A percentile compares a stretch with the other conserved stretches of the same genome.
Evolutionary conservation across 2,888 invertebrate genomes (phyloP).

Genomic region (Drosophila colorata): DNA sequence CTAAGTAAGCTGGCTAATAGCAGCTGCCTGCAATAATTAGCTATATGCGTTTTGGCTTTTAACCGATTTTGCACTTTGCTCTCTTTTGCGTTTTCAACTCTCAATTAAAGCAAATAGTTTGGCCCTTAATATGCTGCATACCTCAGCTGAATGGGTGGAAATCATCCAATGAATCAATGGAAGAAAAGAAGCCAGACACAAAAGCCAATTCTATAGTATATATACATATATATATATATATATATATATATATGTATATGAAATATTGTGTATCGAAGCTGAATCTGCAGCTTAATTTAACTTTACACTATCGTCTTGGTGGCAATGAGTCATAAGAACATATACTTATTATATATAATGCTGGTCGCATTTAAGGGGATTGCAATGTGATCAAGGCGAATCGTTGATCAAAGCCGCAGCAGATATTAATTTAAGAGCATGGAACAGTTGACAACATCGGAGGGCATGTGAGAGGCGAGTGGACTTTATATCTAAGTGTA

Average conservation of each 20-base stretch:
- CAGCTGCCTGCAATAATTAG: neutral
- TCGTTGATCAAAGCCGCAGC: neutral
- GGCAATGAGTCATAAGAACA: neutral
- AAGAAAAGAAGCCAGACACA: neutral
- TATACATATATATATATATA: too few species aligned
- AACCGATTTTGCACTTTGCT: neutral
- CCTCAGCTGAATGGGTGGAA: slow-evolving; percentile 3
- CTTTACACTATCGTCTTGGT: neutral
- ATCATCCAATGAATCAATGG: too few species aligned
- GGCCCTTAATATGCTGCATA: neutral
- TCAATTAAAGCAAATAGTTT: slow-evolving; percentile 6
- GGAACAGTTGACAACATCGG: neutral
- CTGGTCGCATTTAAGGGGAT: neutral
- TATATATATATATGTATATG: too few species aligned
- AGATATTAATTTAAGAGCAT: neutral
- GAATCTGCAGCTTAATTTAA: neutral
- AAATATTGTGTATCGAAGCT: neutral
- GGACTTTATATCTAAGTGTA: slow-evolving; percentile 7
- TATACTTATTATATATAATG: neutral
- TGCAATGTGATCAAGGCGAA: neutral
- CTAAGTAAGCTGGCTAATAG: neutral
- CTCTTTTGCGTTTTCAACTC: neutral
- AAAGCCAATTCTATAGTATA: neutral
- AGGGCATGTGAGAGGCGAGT: slow-evolving; percentile 10
- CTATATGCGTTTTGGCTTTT: neutral